Base-by-base conservation (phyloP, 2,888 invertebrate species). In the Icerya purchasi region DNA sequence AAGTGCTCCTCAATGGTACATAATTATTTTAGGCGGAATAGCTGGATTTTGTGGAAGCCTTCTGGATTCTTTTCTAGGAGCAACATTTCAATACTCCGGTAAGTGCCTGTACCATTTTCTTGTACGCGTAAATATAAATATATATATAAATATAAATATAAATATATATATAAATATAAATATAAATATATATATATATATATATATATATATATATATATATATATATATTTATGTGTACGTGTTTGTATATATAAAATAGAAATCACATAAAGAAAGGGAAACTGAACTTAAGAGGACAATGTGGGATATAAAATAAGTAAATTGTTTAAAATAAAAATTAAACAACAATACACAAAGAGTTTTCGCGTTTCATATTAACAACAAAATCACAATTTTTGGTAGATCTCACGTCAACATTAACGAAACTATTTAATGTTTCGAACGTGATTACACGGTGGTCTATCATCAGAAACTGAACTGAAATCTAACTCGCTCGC, bases 1-100 rank as follows among this genome's bases (percentile, higher is more conserved):
- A 63, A 78, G 81, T 60, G 81, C 83, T 20, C 77, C 81, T 0
- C 88, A 90, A 68, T 88, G 85, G 85, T 86, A 86, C 1, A 72
- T 90, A 1, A 76, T 91, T 58, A 56, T 83, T 1, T 74, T 81
- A 65, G 88, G 84, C 8, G 81, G 79, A 0, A 66, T 84, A 14
- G 83, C 80, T 49, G 92, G 92, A 1, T 73, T 90, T 5, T 67
- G 85, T 25, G 91, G 91, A 1, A 89, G 89, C 61, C 61, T 87
- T 1, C 73, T 90, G 58, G 91, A 92, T 71, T 91, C 91, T 0
- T 61, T 86, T 25, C 72, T 92, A 52, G 92, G 91, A 54, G 91
- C 89, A 2, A 83, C 84, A 5, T 69, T 89, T 53, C 92, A 92
- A 72, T 92, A 80, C 70, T 89, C 90, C 66, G 91, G 90, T 77